A percentile compares a stretch with the other conserved stretches of the same genome.
Conservation (phyloP, 2,113 vertebrate species). For the Myanophis thanlyinensis region DNA sequence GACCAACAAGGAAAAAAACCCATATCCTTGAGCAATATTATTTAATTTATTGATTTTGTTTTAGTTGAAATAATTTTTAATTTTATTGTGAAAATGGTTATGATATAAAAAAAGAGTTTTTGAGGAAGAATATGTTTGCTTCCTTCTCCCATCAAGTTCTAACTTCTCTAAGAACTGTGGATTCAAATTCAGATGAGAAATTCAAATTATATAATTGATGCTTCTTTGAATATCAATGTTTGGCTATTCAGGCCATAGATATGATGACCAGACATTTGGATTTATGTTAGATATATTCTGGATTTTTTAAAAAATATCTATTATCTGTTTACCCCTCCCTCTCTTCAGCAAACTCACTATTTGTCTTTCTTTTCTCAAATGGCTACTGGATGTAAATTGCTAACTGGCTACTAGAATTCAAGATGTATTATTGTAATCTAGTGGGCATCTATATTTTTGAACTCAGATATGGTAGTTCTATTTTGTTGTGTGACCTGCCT, state of each 20-base stretch:
- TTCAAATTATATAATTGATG: constrained; percentile 73
- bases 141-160: not conserved
- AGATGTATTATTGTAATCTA: not conserved
- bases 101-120: constrained; percentile 40
- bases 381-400: not conserved
- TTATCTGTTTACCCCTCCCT: not conserved
- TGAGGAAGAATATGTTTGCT: constrained; percentile 57
- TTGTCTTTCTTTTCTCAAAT: not conserved
- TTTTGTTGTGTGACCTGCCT: not conserved
- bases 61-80: not conserved
- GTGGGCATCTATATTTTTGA: not conserved
- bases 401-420: not conserved
- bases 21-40: not conserved
- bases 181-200: constrained; percentile 66
- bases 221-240: constrained; percentile 74
- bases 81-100: constrained; percentile 49
- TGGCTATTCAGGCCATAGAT: constrained; percentile 69
- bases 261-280: not conserved
- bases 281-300: not conserved
- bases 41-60: constrained; percentile 44
- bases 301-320: not conserved
- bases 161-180: constrained; percentile 69
- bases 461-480: not conserved
- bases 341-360: not conserved
- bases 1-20: not conserved